phyloP scores from a whole-genome alignment of 2,888 invertebrate species.

The Chloroclystis v-ata region DNA sequence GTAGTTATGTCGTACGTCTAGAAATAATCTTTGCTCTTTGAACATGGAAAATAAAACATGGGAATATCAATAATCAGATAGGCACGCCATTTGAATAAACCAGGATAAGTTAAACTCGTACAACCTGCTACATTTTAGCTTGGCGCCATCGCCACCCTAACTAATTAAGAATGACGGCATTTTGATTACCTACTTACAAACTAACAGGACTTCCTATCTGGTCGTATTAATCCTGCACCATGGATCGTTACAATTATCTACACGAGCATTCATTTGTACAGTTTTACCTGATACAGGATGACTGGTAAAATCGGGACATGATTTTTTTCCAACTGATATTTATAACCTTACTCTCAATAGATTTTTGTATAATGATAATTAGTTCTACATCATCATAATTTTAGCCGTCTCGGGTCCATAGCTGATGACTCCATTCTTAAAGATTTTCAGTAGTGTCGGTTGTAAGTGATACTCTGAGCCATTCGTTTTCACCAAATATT shows the following conservation, averaged over 20 bases:
- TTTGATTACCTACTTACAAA: slow-evolving; percentile 70
- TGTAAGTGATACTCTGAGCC: too few relatives aligned
- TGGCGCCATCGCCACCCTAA: slow-evolving; percentile 47
- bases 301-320: background rate
- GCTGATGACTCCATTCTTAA: too few relatives aligned
- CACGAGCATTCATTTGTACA: slow-evolving; percentile 52
- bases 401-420: too few relatives aligned
- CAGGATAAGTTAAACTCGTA: slow-evolving; percentile 4
- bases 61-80: background rate
- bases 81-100: background rate
- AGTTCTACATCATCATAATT: too few relatives aligned
- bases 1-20: too few relatives aligned
- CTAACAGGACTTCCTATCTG: slow-evolving; percentile 55
- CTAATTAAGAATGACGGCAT: slow-evolving; percentile 72
- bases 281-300: slow-evolving; percentile 26
- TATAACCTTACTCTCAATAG: too few relatives aligned
- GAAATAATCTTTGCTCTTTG: too few relatives aligned
- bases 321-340: too few relatives aligned
- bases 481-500: too few relatives aligned
- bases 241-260: slow-evolving; percentile 58
- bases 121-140: slow-evolving; percentile 14
- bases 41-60: too few relatives aligned
- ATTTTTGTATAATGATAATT: too few relatives aligned
- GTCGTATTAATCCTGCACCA: slow-evolving; percentile 59
- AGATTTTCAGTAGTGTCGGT: too few relatives aligned